Evolutionary conservation across 2,797 vertebrate species (phyloP), one percentile per base, ranked within the genome.

Genomic region (Parotocinclus haroldoi): DNA sequence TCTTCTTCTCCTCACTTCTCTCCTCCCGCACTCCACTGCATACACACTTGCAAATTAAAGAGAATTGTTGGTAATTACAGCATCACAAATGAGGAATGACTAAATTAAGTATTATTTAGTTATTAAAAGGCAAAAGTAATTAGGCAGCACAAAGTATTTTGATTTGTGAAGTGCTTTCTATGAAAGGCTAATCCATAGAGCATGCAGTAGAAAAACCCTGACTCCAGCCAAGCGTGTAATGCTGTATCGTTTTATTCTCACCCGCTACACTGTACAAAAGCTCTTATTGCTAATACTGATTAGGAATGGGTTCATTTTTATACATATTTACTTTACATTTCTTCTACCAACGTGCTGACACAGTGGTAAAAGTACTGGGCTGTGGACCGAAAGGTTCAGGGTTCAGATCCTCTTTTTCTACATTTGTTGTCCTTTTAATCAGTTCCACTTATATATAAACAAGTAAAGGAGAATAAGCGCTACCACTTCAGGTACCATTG

Each of bases 51-150:
- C 70, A 82, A 89, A 89, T 89, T 82, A 88, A 73, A 85, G 74
- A 80, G 65, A 80, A 78, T 88, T 79, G 73, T 86, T 85, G 83
- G 87, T 90, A 89, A 89, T 88, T 84, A 84, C 83, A 87, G 89
- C 86, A 88, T 87, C 86, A 86, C 83, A 86, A 81, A 67, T 76
- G 11, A 74, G 68, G 78, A 82, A 79, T 83, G 83, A 87, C 86
- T 87, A 88, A 90, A 90, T 88, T 80, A 88, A 88, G 86, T 87
- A 88, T 84, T 82, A 87, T 88, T 85, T 86, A 80, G 85, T 87
- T 84, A 88, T 88, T 89, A 84, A 84, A 87, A 83, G 84, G 86
- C 59, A 82, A 85, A 85, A 82, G 81, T 86, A 85, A 87, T 91
- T 89, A 88, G 73, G 63, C 40, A 42, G 58, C 85, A 80, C 81